phyloP scores from a whole-genome alignment of 1,140 invertebrate genomes.

The Drosophila kepulauana region DNA sequence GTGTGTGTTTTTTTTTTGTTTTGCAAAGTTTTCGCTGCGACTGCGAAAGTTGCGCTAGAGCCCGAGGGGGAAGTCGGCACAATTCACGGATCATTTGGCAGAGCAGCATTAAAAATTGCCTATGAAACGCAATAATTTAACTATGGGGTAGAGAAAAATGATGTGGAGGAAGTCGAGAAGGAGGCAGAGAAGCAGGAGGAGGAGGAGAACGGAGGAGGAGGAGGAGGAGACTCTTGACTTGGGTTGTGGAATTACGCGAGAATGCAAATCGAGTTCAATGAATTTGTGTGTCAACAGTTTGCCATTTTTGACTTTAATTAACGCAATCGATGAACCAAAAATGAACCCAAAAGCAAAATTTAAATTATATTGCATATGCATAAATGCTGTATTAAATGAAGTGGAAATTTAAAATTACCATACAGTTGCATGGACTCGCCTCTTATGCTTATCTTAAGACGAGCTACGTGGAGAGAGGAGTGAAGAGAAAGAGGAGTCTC shows the following conservation, averaged over 20 bases:
- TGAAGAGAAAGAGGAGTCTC: neutral
- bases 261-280: conserved; percentile 70
- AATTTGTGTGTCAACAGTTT: conserved; percentile 77
- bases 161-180: neutral
- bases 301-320: conserved; percentile 52
- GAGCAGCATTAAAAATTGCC: conserved; percentile 12
- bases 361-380: conserved; percentile 6
- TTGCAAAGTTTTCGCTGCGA: conserved; percentile 2
- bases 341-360: neutral
- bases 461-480: neutral
- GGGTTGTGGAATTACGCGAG: conserved; percentile 21
- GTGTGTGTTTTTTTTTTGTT: neutral
- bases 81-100: conserved; percentile 73
- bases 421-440: conserved; percentile 21
- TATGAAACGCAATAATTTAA: conserved; percentile 3
- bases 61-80: neutral
- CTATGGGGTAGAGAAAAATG: neutral
- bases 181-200: neutral
- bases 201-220: neutral
- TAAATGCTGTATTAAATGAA: conserved; percentile 49
- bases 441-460: neutral
- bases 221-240: conserved; percentile 53
- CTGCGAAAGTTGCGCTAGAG: conserved; percentile 1
- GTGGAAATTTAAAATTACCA: conserved; percentile 54
- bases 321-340: conserved; percentile 58